These are phyloP conservation scores for Cyrtorhinus lividipennis DNA, from an alignment of 1,140 invertebrate genomes.

Conservation along the genomic window DNA sequence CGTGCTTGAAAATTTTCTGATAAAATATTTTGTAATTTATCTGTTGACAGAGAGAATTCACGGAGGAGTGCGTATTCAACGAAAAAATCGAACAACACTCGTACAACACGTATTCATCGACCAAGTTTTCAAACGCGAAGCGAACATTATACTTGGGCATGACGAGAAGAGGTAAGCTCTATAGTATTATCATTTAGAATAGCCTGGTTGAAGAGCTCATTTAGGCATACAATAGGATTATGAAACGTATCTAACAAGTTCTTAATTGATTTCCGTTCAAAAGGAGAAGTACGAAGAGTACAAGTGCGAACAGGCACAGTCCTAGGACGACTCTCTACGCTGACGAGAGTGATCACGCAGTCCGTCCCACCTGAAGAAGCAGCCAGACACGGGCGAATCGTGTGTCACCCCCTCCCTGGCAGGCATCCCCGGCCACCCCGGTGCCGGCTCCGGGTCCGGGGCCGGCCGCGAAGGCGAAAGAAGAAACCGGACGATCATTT, in stretches of 20 bases:
- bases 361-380: constrained; percentile 37
- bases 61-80: constrained; percentile 70
- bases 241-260: too few relatives aligned
- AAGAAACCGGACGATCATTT: constrained; percentile 8
- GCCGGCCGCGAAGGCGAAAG: constrained; percentile 8
- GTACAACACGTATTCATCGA: constrained; percentile 71
- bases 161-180: constrained; percentile 42
- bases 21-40: too few relatives aligned
- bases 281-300: constrained; percentile 5
- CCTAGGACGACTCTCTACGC: constrained; percentile 52
- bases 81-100: constrained; percentile 68
- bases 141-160: constrained; percentile 61
- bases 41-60: constrained; percentile 63
- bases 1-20: too few relatives aligned
- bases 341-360: constrained; percentile 50
- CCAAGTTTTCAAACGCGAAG: constrained; percentile 50
- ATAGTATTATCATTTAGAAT: too few relatives aligned
- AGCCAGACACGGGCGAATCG: background rate
- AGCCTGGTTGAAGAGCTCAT: too few relatives aligned
- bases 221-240: too few relatives aligned
- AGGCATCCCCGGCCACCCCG: constrained; percentile 13
- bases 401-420: background rate
- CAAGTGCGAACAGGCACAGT: constrained; percentile 7
- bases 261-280: too few relatives aligned
- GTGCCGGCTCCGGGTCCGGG: constrained; percentile 21